phyloP scores from a whole-genome alignment of 2,113 vertebrate genomes.

The Epinephelus moara region DNA sequence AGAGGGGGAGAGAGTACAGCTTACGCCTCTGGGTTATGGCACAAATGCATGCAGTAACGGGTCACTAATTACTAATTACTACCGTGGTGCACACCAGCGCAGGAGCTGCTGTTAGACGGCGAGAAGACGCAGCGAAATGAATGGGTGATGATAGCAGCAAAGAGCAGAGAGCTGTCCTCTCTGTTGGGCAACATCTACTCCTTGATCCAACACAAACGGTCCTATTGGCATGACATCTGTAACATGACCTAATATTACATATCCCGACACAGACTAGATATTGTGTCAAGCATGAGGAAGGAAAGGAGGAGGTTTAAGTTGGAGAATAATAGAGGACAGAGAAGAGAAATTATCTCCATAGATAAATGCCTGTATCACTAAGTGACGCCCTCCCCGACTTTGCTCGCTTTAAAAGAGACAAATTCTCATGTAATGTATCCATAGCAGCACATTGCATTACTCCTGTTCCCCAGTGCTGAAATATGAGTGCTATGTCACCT shows the following conservation, averaged over 20 bases:
- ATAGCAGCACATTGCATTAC: slow-evolving; percentile 79
- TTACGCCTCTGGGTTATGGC: slow-evolving; percentile 64
- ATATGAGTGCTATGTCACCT: slow-evolving; percentile 86
- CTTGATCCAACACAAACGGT: slow-evolving; percentile 14
- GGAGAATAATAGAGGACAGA: slow-evolving; percentile 52
- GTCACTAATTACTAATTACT: slow-evolving; percentile 82
- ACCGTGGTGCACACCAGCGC: slow-evolving; percentile 33
- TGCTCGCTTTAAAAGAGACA: slow-evolving; percentile 83
- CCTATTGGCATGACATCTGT: neutral
- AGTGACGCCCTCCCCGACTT: slow-evolving; percentile 71
- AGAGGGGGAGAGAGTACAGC: slow-evolving; percentile 36
- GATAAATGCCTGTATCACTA: slow-evolving; percentile 77
- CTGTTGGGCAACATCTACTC: slow-evolving; percentile 13
- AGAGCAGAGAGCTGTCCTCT: slow-evolving; percentile 13
- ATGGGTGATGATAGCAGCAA: slow-evolving; percentile 11
- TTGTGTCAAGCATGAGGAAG: slow-evolving; percentile 5
- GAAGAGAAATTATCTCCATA: slow-evolving; percentile 70
- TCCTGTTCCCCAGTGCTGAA: slow-evolving; percentile 75
- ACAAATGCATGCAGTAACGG: slow-evolving; percentile 63
- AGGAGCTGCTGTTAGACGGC: slow-evolving; percentile 19
- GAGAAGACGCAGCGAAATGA: neutral
- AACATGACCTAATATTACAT: slow-evolving; percentile 17
- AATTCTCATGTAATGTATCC: slow-evolving; percentile 84
- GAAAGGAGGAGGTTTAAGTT: slow-evolving; percentile 44
- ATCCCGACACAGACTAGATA: slow-evolving; percentile 31